Base-by-base conservation (phyloP, 2,888 invertebrate genomes). In the Pelosia muscerda region DNA sequence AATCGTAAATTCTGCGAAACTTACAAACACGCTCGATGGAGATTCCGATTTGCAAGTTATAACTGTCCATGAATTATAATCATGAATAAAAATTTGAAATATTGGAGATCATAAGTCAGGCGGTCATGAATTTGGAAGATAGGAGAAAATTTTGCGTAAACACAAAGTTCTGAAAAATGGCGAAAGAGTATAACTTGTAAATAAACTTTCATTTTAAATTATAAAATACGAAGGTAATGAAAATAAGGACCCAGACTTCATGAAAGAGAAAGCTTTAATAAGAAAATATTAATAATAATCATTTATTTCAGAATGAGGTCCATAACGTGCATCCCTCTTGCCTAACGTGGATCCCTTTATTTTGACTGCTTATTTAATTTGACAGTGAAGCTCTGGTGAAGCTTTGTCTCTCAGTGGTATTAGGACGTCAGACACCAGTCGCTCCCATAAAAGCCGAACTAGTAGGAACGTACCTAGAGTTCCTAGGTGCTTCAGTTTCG, bases 1-100 rank as follows among this genome's bases (percentile, higher is more conserved):
- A 87, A 85, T 90, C 93, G 90, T 94, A 94, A 94, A 94, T 94
- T 92, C 84, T 82, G 82, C 77, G 78, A 83, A 93, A 93, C 88
- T 93, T 91, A 88, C 92, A 92, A 92, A 92, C 89, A 90, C 87
- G 86, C 87, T 85, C 84, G 86, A 88, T 89, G 86, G 86, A 90
- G 86, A 89, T 91, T 89, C 86, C 87, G 87, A 91, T 91, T 91
- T 89, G 77, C 87, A 87, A 93, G 87, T 91, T 92, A 91, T 91
- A 83, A 87, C 84, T 86, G 86, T 84, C 83, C 84, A 84, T 90
- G 87, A 92, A 88, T 90, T 88, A 89, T 81, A 78, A 78, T 81
- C 78, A 65, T 77, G 81, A 79, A 82, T 83, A 82, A 81, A 78
- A 81, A 75, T 76, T 78, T 80, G 76, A 81, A 77, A 79, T 81